These are phyloP conservation scores for Drosophila algonquin DNA, from an alignment of 2,888 invertebrate genomes.

Conservation along the genomic window DNA sequence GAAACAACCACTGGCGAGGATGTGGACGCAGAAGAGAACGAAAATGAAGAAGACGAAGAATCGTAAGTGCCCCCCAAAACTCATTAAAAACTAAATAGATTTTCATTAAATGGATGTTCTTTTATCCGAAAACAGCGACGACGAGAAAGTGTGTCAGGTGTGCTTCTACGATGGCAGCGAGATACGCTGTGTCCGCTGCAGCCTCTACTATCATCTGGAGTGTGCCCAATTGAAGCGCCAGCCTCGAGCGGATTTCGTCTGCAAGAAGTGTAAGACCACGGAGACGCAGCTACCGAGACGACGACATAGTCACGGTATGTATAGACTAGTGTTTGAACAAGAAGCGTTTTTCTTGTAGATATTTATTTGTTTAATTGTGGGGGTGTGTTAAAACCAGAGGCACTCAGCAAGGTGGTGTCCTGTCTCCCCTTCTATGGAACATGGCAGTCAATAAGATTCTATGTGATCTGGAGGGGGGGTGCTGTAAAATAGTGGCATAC, in stretches of 20 bases:
- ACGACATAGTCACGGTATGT: slow-evolving; percentile 58
- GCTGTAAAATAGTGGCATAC: too few species aligned
- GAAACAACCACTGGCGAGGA: too few species aligned
- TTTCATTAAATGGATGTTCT: background rate
- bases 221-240: slow-evolving; percentile 87
- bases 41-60: slow-evolving; percentile 36
- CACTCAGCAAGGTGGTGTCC: too few species aligned
- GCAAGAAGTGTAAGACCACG: slow-evolving; percentile 85
- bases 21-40: too few species aligned
- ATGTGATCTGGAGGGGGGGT: too few species aligned
- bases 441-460: too few species aligned
- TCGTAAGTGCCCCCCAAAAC: slow-evolving; percentile 12
- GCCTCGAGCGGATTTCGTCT: slow-evolving; percentile 87
- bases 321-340: too few species aligned
- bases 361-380: too few species aligned
- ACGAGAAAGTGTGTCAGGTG: slow-evolving; percentile 75
- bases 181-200: slow-evolving; percentile 76
- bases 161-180: slow-evolving; percentile 82
- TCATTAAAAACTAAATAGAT: background rate
- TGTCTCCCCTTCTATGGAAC: too few species aligned
- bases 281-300: slow-evolving; percentile 60
- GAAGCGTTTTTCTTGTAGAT: too few species aligned
- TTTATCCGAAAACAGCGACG: slow-evolving; percentile 51
- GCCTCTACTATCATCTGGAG: slow-evolving; percentile 88
- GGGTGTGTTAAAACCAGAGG: too few species aligned